A percentile compares a stretch with the other conserved stretches of the same genome.
phyloP scores from a whole-genome alignment of 2,888 invertebrate species.

The Acronicta alni region DNA sequence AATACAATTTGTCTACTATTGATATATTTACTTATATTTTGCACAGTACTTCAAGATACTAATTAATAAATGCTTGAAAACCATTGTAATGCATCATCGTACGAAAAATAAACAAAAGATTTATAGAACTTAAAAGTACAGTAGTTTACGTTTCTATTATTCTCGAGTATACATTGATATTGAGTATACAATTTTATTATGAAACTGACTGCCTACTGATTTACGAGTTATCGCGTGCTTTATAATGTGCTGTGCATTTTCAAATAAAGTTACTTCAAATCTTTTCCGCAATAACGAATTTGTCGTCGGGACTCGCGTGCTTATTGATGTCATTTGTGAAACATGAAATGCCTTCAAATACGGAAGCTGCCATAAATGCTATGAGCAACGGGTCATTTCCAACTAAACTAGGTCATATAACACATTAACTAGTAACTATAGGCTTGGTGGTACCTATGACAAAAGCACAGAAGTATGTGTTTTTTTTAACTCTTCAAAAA shows the following conservation, averaged over 20 bases:
- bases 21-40: conserved; percentile 6
- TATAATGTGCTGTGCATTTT: conserved; percentile 15
- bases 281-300: conserved; percentile 34
- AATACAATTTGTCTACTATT: conserved; percentile 4
- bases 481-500: background rate
- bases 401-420: conserved; percentile 60
- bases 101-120: background rate
- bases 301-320: conserved; percentile 57
- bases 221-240: conserved; percentile 26
- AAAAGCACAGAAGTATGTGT: conserved; percentile 2
- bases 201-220: conserved; percentile 3
- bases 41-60: conserved; percentile 1
- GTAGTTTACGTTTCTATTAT: background rate
- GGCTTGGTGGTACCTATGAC: background rate
- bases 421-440: conserved; percentile 27
- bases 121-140: conserved; percentile 4
- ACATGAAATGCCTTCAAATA: conserved; percentile 54
- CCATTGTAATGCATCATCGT: background rate
- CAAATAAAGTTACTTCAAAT: conserved; percentile 18
- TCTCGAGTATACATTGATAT: conserved; percentile 4
- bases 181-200: conserved; percentile 5
- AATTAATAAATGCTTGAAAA: background rate
- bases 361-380: conserved; percentile 44
- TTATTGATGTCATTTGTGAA: conserved; percentile 58
- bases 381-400: conserved; percentile 43